These are phyloP conservation scores for Tanypteryx hageni DNA, from an alignment of 2,888 invertebrate species.

Conservation along the genomic window DNA sequence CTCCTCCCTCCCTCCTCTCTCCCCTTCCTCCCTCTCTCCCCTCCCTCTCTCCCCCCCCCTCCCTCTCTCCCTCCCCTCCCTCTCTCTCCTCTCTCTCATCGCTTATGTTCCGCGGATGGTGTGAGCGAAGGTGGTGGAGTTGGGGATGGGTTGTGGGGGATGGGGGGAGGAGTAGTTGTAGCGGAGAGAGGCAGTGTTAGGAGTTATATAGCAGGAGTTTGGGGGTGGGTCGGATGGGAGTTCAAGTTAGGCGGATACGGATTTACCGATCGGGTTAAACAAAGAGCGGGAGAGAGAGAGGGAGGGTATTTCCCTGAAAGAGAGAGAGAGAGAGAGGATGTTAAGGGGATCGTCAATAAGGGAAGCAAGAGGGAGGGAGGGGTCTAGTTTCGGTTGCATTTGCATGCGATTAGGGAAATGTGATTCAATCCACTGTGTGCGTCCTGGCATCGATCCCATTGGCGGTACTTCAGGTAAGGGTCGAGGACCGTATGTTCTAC, in stretches of 20 bases:
- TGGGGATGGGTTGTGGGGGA: neutral
- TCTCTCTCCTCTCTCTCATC: neutral
- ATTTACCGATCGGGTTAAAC: neutral
- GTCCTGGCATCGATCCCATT: constrained; percentile 11
- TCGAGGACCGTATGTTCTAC: constrained; percentile 9
- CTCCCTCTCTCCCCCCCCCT: neutral
- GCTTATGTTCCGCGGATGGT: neutral
- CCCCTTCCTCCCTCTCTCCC: neutral
- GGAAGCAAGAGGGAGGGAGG: neutral
- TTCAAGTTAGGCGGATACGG: neutral
- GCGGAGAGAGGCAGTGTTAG: neutral
- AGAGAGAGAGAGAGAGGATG: neutral
- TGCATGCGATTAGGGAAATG: constrained; percentile 59
- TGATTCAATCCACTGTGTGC: constrained; percentile 39
- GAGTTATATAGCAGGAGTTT: neutral
- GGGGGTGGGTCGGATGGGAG: no score
- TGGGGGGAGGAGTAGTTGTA: neutral
- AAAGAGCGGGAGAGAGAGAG: neutral
- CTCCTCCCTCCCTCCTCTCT: neutral
- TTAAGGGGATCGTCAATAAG: neutral
- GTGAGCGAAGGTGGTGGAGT: neutral
- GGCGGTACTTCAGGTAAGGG: constrained; percentile 31
- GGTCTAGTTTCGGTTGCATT: constrained; percentile 18
- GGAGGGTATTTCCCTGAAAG: neutral
- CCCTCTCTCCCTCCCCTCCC: neutral